phyloP scores from a whole-genome alignment of 2,888 invertebrate species.

The Agrochola lychnidis region DNA sequence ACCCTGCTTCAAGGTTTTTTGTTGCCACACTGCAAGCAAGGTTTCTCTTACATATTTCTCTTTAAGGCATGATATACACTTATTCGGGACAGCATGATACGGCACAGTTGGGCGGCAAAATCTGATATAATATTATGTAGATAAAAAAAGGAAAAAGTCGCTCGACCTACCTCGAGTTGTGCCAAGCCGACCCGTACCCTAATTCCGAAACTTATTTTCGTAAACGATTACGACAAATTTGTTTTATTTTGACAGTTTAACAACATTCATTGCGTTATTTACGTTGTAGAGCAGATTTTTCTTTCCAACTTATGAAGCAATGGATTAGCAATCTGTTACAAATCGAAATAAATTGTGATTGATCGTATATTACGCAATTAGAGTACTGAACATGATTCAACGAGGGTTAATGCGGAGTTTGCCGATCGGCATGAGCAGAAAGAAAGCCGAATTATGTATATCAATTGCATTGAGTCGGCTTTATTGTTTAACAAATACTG shows the following conservation, averaged over 20 bases:
- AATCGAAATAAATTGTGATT: too few species aligned
- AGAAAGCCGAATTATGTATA: too few species aligned
- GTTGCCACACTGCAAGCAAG: conserved; percentile 37
- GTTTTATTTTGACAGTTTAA: too few species aligned
- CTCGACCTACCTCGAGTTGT: neutral
- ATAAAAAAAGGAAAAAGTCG: neutral
- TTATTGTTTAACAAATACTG: neutral
- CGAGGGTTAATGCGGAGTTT: too few species aligned
- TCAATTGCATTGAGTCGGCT: neutral
- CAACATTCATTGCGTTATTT: too few species aligned
- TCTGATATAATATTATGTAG: neutral
- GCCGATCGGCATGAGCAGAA: neutral
- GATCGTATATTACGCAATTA: too few species aligned
- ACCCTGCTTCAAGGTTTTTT: conserved; percentile 57
- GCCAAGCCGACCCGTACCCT: too few species aligned
- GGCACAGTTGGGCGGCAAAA: neutral
- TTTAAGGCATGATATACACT: neutral
- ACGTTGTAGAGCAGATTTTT: too few species aligned
- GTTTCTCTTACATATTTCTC: conserved; percentile 34
- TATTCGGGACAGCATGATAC: neutral
- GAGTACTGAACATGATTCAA: neutral
- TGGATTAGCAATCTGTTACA: too few species aligned
- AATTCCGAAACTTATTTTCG: too few species aligned
- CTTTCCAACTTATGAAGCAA: too few species aligned
- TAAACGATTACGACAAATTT: too few species aligned